phyloP scores from a whole-genome alignment of 64 coral and sea anemone genomes.

The Exaiptasia diaphana region DNA sequence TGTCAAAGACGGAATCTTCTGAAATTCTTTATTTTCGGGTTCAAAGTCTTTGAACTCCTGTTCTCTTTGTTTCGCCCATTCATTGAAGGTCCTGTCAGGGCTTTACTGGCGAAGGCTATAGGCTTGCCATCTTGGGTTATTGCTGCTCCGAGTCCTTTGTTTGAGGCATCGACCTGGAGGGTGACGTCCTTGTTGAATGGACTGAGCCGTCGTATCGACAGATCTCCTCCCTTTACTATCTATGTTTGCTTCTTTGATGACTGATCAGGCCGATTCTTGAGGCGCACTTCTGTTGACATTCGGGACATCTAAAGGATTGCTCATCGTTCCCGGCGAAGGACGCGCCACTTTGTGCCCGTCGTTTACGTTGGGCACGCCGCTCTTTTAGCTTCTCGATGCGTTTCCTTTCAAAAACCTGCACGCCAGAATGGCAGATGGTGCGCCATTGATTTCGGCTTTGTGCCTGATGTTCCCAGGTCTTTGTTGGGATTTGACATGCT shows the following conservation, averaged over 20 bases:
- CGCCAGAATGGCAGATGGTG: neutral
- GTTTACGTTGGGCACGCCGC: neutral
- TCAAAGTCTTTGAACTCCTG: constrained; percentile 17
- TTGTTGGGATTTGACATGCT: neutral
- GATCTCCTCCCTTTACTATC: neutral
- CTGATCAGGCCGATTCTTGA: neutral
- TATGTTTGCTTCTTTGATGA: neutral
- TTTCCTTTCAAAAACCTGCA: neutral
- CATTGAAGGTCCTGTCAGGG: neutral
- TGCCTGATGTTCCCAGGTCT: neutral
- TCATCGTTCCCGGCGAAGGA: too few species aligned
- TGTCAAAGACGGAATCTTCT: neutral
- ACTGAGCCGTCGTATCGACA: neutral
- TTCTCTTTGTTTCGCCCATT: constrained; percentile 1
- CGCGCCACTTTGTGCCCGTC: neutral
- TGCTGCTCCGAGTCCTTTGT: too few species aligned
- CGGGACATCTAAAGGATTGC: too few species aligned
- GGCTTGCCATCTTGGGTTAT: too few species aligned
- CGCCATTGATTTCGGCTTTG: neutral
- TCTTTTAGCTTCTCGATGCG: neutral
- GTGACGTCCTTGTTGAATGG: neutral
- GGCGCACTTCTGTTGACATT: neutral
- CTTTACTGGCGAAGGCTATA: too few species aligned
- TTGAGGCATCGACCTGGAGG: too few species aligned
- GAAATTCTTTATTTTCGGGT: constrained; percentile 4